These are phyloP conservation scores for Drosophila melanosoma DNA, from an alignment of 2,888 invertebrate genomes.

Conservation along the genomic window DNA sequence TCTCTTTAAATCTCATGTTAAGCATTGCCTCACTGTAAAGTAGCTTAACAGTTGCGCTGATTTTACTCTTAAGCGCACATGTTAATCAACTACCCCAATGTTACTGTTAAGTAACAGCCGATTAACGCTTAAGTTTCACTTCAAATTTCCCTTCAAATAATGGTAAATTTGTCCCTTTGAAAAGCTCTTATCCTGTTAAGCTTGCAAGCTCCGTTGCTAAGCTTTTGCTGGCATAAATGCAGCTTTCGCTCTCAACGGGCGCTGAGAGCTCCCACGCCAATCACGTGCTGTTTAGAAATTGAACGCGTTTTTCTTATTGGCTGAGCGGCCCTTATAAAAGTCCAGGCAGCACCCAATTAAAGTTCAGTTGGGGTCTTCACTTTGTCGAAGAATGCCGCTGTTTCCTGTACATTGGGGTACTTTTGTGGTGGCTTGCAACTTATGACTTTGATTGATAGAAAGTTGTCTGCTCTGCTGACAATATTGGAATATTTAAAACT, in stretches of 20 bases:
- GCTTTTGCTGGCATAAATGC: constrained; percentile 28
- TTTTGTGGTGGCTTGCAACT: background rate
- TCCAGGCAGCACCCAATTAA: constrained; percentile 60
- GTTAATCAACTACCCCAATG: constrained; percentile 27
- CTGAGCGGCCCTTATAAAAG: constrained; percentile 63
- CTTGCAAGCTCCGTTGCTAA: constrained; percentile 46
- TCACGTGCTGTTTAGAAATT: constrained; percentile 41
- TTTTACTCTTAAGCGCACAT: background rate
- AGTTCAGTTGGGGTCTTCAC: constrained; percentile 57
- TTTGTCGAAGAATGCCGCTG: constrained; percentile 31
- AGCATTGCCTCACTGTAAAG: background rate
- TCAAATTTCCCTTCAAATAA: constrained; percentile 43
- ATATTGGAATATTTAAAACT: background rate
- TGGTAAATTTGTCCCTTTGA: constrained; percentile 51
- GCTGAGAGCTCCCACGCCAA: constrained; percentile 40
- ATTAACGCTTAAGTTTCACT: background rate
- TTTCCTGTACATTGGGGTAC: background rate
- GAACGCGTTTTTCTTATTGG: constrained; percentile 59
- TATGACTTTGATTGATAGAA: background rate
- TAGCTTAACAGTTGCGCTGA: background rate
- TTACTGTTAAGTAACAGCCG: constrained; percentile 6
- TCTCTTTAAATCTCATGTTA: background rate
- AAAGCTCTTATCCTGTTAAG: constrained; percentile 28
- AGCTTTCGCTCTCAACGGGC: constrained; percentile 47
- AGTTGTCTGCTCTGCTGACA: background rate